Evolutionary conservation across 2,888 invertebrate genomes (phyloP).

Genomic region (Melanophora roralis): DNA sequence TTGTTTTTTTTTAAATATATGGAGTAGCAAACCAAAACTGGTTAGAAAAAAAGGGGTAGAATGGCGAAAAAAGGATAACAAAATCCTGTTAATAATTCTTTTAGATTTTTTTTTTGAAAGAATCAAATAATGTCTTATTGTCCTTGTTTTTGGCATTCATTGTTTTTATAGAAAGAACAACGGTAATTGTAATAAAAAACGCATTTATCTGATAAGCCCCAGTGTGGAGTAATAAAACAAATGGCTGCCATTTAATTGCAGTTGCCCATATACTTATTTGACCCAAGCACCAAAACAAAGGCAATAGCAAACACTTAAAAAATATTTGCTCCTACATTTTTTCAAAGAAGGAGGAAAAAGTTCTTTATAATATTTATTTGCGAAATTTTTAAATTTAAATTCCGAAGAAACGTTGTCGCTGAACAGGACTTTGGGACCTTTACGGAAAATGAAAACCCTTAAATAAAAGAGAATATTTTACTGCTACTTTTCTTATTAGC

Average conservation of each 20-base stretch:
- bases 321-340: background rate
- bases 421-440: too few relatives aligned
- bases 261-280: conserved; percentile 66
- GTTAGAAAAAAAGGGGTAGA: conserved; percentile 18
- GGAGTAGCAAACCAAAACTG: conserved; percentile 35
- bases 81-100: conserved; percentile 40
- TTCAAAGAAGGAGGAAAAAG: background rate
- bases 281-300: conserved; percentile 30
- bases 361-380: background rate
- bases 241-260: conserved; percentile 69
- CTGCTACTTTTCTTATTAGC: too few relatives aligned
- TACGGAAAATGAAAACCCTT: too few relatives aligned
- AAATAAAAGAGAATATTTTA: too few relatives aligned
- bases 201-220: conserved; percentile 65
- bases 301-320: background rate
- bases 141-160: conserved; percentile 7
- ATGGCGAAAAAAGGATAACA: conserved; percentile 37
- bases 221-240: conserved; percentile 66
- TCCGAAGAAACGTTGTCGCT: too few relatives aligned
- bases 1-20: conserved; percentile 46
- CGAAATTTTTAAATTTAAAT: too few relatives aligned
- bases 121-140: conserved; percentile 42
- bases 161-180: conserved; percentile 13
- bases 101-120: conserved; percentile 1
- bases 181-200: conserved; percentile 30